Base-by-base conservation (phyloP, 2,888 invertebrate species). In the Pomacea canaliculata region DNA sequence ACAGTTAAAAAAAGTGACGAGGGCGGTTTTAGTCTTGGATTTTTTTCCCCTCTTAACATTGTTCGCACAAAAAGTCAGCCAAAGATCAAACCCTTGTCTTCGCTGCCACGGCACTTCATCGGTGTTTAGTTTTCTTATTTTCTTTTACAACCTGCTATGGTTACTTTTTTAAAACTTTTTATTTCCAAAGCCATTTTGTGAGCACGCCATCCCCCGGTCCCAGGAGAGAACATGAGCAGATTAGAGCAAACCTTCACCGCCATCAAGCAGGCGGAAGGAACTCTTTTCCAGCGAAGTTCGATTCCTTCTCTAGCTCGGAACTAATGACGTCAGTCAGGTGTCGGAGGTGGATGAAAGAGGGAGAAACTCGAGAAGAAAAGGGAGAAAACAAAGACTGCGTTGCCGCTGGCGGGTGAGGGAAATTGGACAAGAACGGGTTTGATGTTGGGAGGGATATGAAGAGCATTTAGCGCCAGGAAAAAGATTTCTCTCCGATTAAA, bases 261-360 rank as follows among this genome's bases (percentile, higher is more conserved):
- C 49, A 23, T 37, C 48, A 27, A 46, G 59, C 60, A 60, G 67
- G 60, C 74, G 74, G 74, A 74, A 74, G 74, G 74, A 74, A 74
- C 74, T 74, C 74, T 74, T 74, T 74, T 74, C 56, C 56, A 37
- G 51, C 7, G 69, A 49, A 74, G 74, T 74, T 74, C 74, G 69
- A 62, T 74, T 74, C 69, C 37, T 46, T 59, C 49, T 23, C 69
- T n/a, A 27, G 56, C 73, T 62, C 69, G 69, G 68, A 74, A 60
- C 51, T 69, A 63, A 49, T 74, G 74, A 74, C 74, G 74, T 74
- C 74, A 74, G 56, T 18, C 74, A 74, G 74, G 74, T 74, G 59
- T 18, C 13, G 66, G 63, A 49, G 72, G 49, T 51, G 46, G 16
- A 63, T 63, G 71, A n/a, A 62, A 46, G 51, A 69, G 19, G 69